Evolutionary conservation across 2,797 vertebrate species (phyloP).

Genomic region (Sebastes glaucus): DNA sequence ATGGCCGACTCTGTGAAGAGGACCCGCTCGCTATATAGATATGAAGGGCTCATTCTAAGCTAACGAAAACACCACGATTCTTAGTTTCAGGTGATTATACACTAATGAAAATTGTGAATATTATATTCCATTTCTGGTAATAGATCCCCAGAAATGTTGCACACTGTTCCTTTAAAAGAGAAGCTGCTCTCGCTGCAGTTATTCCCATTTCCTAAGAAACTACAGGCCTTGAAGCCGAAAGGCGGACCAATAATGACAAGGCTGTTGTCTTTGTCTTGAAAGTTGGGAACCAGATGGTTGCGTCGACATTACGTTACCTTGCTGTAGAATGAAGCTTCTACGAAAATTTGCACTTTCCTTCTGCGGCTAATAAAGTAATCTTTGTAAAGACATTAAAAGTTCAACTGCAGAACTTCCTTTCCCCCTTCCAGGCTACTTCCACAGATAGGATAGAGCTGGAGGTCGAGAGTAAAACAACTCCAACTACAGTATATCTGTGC

Average conservation of each 20-base stretch:
- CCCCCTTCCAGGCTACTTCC: neutral
- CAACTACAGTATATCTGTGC: conserved; percentile 23
- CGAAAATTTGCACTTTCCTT: neutral
- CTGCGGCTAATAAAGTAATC: neutral
- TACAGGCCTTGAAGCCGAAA: neutral
- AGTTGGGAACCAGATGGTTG: neutral
- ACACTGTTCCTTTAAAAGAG: neutral
- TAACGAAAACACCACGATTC: too few relatives aligned
- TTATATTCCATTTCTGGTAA: too few relatives aligned
- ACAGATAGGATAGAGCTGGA: conserved; percentile 13
- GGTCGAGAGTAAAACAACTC: conserved; percentile 43
- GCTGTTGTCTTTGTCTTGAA: neutral
- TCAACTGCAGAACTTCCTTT: neutral
- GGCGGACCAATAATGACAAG: neutral
- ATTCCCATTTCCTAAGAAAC: neutral
- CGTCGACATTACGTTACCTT: neutral
- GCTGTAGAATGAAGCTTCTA: neutral
- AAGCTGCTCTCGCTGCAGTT: neutral
- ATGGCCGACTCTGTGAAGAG: too few relatives aligned
- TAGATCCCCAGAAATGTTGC: too few relatives aligned
- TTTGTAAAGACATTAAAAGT: neutral
- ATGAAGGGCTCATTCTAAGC: too few relatives aligned
- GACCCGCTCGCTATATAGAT: too few relatives aligned
- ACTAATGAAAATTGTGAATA: too few relatives aligned
- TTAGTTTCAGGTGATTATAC: too few relatives aligned